Base-by-base conservation (phyloP, 2,888 invertebrate genomes). In the Autographa gamma region DNA sequence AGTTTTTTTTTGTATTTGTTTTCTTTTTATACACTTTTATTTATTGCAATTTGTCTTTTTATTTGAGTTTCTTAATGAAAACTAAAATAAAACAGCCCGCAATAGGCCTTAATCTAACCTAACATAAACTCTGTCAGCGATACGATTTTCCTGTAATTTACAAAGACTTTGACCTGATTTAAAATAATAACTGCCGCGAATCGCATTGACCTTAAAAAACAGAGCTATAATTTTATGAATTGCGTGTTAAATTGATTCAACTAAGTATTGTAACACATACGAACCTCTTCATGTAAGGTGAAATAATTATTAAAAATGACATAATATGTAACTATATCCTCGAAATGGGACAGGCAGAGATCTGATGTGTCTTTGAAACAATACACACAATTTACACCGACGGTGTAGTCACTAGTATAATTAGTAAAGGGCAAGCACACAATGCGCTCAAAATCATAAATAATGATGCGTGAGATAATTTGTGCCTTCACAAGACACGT, bases 1-100 rank as follows among this genome's bases (percentile, higher is more conserved):
- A n/a, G 14, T 56, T 67, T 71, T 32, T 34, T 43, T 63, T 56
- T 56, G 19, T 56, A 13, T 18, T 18, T 54, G 18, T 54, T 9
- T 19, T 19, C 13, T 56, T 19, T 56, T 56, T 56, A 56, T 4
- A 13, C 0, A 19, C 4, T 5, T 56, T 25, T 56, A 19, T 25
- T 25, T 56, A 56, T 25, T 56, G 25, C 25, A 56, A 19, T n/a
- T 19, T 54, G 19, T 19, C 9, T 54, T 8, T 52, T 52, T 18
- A 43, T 43, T 43, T 43, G 14, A 43, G 5, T 14, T 0, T 43
- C 0, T 18, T 18, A 0, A 56, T 25, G 11, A 56, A 19, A 13
- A 1, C 8, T 18, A 11, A 38, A 6, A 38, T n/a, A 11, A 41
- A 3, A 25, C 25, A 25, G 25, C 25, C 25, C 25, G 25, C 25